These are phyloP conservation scores for Silvanus unidentatus DNA, from an alignment of 2,888 invertebrate genomes.

Conservation along the genomic window DNA sequence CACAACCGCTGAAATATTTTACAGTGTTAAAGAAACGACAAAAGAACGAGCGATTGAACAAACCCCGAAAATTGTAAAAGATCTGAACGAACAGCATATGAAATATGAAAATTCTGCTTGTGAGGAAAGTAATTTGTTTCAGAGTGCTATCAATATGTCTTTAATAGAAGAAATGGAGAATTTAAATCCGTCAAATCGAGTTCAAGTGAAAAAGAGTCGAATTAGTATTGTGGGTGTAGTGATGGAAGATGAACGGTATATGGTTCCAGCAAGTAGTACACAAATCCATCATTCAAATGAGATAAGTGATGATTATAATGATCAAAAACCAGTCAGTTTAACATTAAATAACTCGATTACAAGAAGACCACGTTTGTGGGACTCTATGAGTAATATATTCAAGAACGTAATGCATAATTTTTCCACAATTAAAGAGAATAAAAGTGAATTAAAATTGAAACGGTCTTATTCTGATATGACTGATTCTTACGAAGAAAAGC, in stretches of 20 bases:
- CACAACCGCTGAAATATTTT: slow-evolving; percentile 2
- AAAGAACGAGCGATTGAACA: slow-evolving; percentile 1
- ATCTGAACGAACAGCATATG: slow-evolving; percentile 2
- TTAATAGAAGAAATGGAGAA: neutral
- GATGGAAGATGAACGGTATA: too few species aligned
- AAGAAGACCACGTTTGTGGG: too few species aligned
- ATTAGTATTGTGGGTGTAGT: neutral
- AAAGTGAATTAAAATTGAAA: too few species aligned
- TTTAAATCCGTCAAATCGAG: too few species aligned
- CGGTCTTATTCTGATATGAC: slow-evolving; percentile 11
- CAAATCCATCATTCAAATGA: too few species aligned
- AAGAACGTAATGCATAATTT: too few species aligned
- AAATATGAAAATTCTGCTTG: neutral
- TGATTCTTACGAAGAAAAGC: slow-evolving; percentile 15
- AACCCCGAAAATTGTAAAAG: neutral
- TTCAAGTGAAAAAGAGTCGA: neutral
- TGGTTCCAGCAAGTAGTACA: too few species aligned
- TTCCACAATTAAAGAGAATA: too few species aligned
- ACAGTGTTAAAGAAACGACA: slow-evolving; percentile 3
- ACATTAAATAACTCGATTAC: too few species aligned
- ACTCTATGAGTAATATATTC: too few species aligned
- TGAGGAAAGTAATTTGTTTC: slow-evolving; percentile 8
- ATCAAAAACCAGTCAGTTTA: too few species aligned
- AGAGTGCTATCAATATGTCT: slow-evolving; percentile 10
- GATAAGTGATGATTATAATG: too few species aligned